Conservation (phyloP, 2,888 invertebrate genomes). For the Lasioglossum calceatum region DNA sequence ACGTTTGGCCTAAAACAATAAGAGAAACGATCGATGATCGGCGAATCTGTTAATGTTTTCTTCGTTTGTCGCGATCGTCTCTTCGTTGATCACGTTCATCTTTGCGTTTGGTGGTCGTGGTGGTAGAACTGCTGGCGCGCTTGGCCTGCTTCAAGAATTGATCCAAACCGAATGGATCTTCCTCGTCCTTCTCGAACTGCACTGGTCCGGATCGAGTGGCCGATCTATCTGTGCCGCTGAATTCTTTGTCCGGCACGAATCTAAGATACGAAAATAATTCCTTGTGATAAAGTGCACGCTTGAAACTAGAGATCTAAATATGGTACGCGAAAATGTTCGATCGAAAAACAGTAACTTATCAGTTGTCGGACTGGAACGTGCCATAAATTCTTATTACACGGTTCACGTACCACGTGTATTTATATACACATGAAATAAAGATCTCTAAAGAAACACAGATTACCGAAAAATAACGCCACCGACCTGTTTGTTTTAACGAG, state of each 20-base stretch:
- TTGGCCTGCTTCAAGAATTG: conserved; percentile 99
- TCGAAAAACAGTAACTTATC: too few relatives aligned
- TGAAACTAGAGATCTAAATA: too few relatives aligned
- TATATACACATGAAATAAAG: too few relatives aligned
- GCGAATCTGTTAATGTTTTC: conserved; percentile 74
- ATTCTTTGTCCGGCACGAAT: conserved; percentile 99
- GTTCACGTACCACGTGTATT: too few relatives aligned
- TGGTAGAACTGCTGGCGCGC: conserved; percentile 88
- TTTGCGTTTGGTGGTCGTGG: conserved; percentile 86
- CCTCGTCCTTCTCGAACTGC: conserved; percentile 94
- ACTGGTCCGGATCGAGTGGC: conserved; percentile 95
- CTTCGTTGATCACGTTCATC: conserved; percentile 84
- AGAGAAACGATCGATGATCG: conserved; percentile 6
- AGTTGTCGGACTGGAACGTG: too few relatives aligned
- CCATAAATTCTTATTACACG: too few relatives aligned
- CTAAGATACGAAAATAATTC: conserved; percentile 84
- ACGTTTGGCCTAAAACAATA: conserved; percentile 24
- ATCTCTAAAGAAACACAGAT: not conserved
- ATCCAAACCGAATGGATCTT: conserved; percentile 98
- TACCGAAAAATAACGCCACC: not conserved
- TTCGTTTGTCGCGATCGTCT: conserved; percentile 81
- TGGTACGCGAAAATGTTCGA: too few relatives aligned
- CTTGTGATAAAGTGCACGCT: not conserved
- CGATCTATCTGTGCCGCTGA: conserved; percentile 94
- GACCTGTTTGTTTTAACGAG: conserved; percentile 94